Conservation (phyloP, 2,797 vertebrate genomes). For the Oryzias sinensis region DNA sequence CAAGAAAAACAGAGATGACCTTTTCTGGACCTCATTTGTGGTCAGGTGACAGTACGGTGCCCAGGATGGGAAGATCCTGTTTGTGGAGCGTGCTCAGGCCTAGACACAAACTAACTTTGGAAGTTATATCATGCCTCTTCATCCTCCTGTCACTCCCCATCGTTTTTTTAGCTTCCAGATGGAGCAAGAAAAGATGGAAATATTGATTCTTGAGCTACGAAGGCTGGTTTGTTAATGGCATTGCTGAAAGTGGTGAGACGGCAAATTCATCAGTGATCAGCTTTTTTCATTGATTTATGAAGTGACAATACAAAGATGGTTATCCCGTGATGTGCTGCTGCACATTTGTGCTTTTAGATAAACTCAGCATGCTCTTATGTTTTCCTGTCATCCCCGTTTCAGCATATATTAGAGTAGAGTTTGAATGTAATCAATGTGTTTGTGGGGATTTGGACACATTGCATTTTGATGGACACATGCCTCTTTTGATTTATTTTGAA, state of each 20-base stretch:
- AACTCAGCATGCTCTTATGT: neutral
- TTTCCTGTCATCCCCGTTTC: too few relatives aligned
- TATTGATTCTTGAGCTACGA: slow-evolving; percentile 7
- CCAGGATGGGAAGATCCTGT: slow-evolving; percentile 4
- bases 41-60: neutral
- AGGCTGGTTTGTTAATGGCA: neutral
- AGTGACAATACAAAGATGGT: neutral
- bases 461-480: too few relatives aligned
- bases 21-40: slow-evolving; percentile 5
- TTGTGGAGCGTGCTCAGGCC: neutral
- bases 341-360: neutral
- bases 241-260: neutral
- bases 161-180: neutral
- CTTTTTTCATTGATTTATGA: slow-evolving; percentile 1
- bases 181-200: neutral
- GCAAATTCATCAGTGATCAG: slow-evolving; percentile 4
- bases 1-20: slow-evolving; percentile 21
- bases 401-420: too few relatives aligned
- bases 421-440: too few relatives aligned
- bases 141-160: neutral
- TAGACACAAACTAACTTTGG: slow-evolving; percentile 7
- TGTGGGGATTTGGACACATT: too few relatives aligned
- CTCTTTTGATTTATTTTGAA: too few relatives aligned
- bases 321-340: neutral
- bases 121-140: slow-evolving; percentile 7